These are phyloP conservation scores for Leptogaster cylindrica DNA, from an alignment of 2,888 invertebrate genomes.

Conservation along the genomic window DNA sequence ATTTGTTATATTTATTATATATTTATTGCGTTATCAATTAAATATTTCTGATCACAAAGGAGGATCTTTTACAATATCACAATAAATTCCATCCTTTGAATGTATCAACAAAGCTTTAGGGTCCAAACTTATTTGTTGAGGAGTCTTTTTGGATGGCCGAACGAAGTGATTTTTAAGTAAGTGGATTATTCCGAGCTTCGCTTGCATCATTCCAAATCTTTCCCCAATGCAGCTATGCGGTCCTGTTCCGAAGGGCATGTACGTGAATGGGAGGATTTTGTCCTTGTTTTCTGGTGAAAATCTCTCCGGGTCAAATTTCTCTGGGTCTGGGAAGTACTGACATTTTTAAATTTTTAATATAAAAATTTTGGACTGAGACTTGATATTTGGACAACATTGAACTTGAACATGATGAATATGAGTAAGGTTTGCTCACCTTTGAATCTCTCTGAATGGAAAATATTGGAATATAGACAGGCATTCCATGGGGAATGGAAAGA, in stretches of 20 bases:
- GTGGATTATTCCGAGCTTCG: slow-evolving; percentile 55
- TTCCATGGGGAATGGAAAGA: slow-evolving; percentile 53
- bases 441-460: slow-evolving; percentile 59
- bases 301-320: slow-evolving; percentile 58
- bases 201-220: slow-evolving; percentile 56
- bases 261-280: slow-evolving; percentile 52
- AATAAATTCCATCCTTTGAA: slow-evolving; percentile 56
- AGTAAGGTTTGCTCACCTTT: slow-evolving; percentile 48
- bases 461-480: slow-evolving; percentile 57
- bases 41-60: no score
- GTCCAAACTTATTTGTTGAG: slow-evolving; percentile 55
- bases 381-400: not conserved
- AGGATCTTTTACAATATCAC: slow-evolving; percentile 48
- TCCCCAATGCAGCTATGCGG: slow-evolving; percentile 59
- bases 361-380: no score
- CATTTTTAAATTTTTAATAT: no score
- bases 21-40: no score
- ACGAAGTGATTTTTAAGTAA: slow-evolving; percentile 58
- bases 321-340: slow-evolving; percentile 57
- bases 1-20: no score
- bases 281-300: slow-evolving; percentile 56
- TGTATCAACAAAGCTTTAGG: slow-evolving; percentile 57
- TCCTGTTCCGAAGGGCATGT: slow-evolving; percentile 57
- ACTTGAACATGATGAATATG: not conserved
- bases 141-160: no score